phyloP scores from a whole-genome alignment of 2,888 invertebrate genomes.

The Chloroclystis v-ata region DNA sequence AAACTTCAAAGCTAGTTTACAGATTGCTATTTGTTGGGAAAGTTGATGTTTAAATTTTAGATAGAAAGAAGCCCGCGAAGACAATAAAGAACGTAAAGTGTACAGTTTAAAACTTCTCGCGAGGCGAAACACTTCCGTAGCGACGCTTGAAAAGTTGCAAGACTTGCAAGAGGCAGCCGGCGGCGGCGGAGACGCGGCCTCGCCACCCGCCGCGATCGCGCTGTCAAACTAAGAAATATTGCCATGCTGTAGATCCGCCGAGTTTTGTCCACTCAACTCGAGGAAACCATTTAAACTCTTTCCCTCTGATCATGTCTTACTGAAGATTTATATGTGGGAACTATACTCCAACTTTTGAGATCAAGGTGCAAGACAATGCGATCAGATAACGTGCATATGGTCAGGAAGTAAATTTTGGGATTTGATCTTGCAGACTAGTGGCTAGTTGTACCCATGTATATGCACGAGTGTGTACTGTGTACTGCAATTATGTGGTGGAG shows the following conservation, averaged over 20 bases:
- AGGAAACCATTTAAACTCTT: conserved; percentile 43
- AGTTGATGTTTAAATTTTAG: conserved; percentile 59
- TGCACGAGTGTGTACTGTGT: too few relatives aligned
- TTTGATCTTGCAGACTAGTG: not conserved
- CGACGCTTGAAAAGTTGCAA: conserved; percentile 64
- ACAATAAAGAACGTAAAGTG: conserved; percentile 73
- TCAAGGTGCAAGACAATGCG: conserved; percentile 1
- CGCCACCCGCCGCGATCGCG: conserved; percentile 48
- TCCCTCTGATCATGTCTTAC: conserved; percentile 24
- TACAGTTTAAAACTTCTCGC: conserved; percentile 68
- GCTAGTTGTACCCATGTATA: too few relatives aligned
- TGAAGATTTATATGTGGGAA: conserved; percentile 19
- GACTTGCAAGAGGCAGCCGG: conserved; percentile 38
- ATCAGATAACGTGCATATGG: not conserved
- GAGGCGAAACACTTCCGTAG: conserved; percentile 54
- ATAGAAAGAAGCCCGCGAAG: conserved; percentile 52
- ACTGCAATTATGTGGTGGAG: not conserved
- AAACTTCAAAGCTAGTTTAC: conserved; percentile 48
- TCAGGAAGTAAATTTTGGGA: not conserved
- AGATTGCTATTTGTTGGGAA: conserved; percentile 47
- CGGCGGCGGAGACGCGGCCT: conserved; percentile 44
- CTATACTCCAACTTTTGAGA: not conserved
- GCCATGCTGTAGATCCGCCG: conserved; percentile 41
- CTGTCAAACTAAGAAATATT: conserved; percentile 73
- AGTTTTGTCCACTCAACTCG: conserved; percentile 42